Conservation (phyloP, 2,888 invertebrate species). For the Cetonia aurata region DNA sequence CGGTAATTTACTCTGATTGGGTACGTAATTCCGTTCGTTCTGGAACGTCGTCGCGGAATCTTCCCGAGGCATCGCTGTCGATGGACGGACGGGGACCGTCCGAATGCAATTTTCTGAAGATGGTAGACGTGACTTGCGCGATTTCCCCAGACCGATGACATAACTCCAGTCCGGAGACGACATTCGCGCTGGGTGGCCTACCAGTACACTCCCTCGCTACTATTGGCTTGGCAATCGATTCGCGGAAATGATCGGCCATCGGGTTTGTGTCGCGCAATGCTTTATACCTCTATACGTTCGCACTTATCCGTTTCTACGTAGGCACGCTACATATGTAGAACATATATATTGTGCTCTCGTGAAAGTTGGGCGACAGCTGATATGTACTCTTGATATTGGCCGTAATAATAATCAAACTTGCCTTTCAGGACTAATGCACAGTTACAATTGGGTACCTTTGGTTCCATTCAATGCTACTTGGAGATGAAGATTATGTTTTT, state of each 20-base stretch:
- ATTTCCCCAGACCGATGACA: constrained; percentile 47
- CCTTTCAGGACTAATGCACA: too few relatives aligned
- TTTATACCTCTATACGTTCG: constrained; percentile 25
- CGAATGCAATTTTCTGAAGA: constrained; percentile 40
- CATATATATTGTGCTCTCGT: constrained; percentile 3
- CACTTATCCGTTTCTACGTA: constrained; percentile 22
- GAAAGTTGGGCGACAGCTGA: constrained; percentile 1
- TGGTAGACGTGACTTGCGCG: constrained; percentile 38
- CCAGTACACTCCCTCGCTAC: constrained; percentile 55
- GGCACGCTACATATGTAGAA: constrained; percentile 5
- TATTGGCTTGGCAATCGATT: constrained; percentile 58
- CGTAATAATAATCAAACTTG: too few relatives aligned
- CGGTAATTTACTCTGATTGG: constrained; percentile 40
- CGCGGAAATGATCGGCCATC: constrained; percentile 62
- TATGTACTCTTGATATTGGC: constrained; percentile 7
- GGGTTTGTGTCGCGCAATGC: constrained; percentile 43
- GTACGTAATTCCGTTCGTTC: constrained; percentile 35
- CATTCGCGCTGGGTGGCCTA: constrained; percentile 60
- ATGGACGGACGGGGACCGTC: constrained; percentile 26
- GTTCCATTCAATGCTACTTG: too few relatives aligned
- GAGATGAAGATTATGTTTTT: too few relatives aligned
- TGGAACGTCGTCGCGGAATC: constrained; percentile 36
- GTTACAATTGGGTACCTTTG: too few relatives aligned
- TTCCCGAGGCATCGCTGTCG: constrained; percentile 37
- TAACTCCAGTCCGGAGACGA: constrained; percentile 54